These are phyloP conservation scores for Gryllus longicercus DNA, from an alignment of 2,888 invertebrate genomes.

Conservation along the genomic window DNA sequence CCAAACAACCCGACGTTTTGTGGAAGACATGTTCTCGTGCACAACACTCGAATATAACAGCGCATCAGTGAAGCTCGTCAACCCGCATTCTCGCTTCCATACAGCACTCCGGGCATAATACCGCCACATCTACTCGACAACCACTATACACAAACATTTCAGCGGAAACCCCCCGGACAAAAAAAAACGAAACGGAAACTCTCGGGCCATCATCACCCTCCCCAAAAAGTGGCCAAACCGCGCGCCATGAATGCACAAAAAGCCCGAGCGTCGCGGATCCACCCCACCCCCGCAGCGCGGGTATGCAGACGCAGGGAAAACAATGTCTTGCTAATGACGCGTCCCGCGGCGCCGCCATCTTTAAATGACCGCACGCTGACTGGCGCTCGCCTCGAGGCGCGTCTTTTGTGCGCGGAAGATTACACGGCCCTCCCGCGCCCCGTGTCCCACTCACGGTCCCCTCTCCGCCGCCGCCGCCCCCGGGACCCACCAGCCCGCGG, in stretches of 20 bases:
- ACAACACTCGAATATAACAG: too few species aligned
- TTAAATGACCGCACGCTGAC: not conserved
- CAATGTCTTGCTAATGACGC: conserved; percentile 1
- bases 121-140: too few species aligned
- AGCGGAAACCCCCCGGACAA: too few species aligned
- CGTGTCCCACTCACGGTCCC: not conserved
- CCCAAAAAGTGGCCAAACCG: not conserved
- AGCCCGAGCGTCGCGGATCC: not conserved
- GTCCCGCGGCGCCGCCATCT: not conserved
- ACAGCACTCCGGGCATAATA: too few species aligned
- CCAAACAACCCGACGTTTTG: too few species aligned
- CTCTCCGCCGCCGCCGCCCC: not conserved
- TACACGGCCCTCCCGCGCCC: not conserved
- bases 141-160: too few species aligned
- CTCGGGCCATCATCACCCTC: too few species aligned
- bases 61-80: too few species aligned
- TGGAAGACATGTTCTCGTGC: too few species aligned
- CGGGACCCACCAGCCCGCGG: not conserved
- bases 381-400: not conserved
- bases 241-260: not conserved
- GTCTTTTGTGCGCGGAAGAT: not conserved
- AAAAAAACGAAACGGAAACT: too few species aligned
- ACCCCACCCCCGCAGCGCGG: not conserved
- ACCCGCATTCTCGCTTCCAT: too few species aligned
- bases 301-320: not conserved